These are phyloP conservation scores for Bubo scandiacus DNA, from an alignment of 2,113 vertebrate species.

Conservation along the genomic window DNA sequence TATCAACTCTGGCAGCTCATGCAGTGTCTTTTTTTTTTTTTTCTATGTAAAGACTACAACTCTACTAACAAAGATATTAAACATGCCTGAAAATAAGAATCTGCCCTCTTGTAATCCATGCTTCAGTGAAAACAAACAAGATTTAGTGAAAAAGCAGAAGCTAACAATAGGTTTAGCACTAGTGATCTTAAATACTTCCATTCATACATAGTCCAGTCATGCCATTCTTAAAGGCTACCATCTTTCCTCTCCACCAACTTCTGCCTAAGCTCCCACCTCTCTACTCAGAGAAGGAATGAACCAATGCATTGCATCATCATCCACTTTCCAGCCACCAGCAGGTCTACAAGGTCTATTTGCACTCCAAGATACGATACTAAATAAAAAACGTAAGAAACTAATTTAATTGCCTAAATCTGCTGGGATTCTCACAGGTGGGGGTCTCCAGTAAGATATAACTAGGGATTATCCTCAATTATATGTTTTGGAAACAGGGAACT, in stretches of 20 bases:
- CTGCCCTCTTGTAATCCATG: conserved; percentile 55
- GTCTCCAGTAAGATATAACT: neutral
- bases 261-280: neutral
- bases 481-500: neutral
- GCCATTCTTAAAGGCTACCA: neutral
- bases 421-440: neutral
- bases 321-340: neutral
- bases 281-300: neutral
- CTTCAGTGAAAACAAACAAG: conserved; percentile 62
- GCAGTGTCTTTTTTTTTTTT: conserved; percentile 8
- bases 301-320: neutral
- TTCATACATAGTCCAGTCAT: neutral
- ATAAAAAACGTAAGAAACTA: neutral
- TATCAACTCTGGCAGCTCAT: conserved; percentile 63
- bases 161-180: conserved; percentile 14
- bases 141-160: conserved; percentile 62
- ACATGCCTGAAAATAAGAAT: conserved; percentile 50
- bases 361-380: neutral
- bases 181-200: neutral
- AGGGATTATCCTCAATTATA: neutral
- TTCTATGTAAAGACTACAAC: neutral
- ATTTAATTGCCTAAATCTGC: neutral
- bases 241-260: neutral
- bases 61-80: conserved; percentile 20
- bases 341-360: neutral